Evolutionary conservation across 2,113 vertebrate species (phyloP), one percentile per base, ranked within the genome.

Genomic region (Urocolius indicus): DNA sequence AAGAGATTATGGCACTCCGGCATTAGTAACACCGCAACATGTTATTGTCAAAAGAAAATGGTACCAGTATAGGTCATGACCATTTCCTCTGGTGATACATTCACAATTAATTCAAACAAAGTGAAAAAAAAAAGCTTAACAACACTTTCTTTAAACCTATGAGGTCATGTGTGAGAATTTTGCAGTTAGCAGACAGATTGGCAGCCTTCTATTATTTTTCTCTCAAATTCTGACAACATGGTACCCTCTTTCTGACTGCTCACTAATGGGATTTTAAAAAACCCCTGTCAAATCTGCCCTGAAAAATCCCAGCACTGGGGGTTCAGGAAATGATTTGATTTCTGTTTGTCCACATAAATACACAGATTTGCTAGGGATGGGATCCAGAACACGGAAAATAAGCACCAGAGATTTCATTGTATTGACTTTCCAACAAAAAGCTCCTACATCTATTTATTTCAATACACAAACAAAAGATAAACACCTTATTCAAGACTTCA

Each of bases 51-150:
- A 69, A 73, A n/a, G 43, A 51, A 74, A 77, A 86, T 20, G 11
- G 36, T 67, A 63, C 34, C 15, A 17, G 29, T 55, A 62, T 22
- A 69, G 27, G 29, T 85, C 59, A 67, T 14, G 19, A 21, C 46
- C 36, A 73, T 71, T 91, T 93, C 21, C 13, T 81, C 59, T 46
- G 32, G 15, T 65, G 46, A 16, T 71, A 67, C 6, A 13, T 43
- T 76, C 11, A 87, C 93, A 87, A 91, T 76, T 73, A 93, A 80
- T 49, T 62, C 13, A 82, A 65, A 78, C 15, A 72, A 89, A 85
- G 19, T 10, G 3, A 91, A 93, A 85, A 65, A 12, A 83, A 12
- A 83, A 86, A 51, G 26, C 41, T 87, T 49, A 79, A n/a, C 16
- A 58, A 30, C 24, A n/a, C 13, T 74, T 82, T 52, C 52, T 45